Conservation (phyloP, 92 coral and sea anemone species). For the Epizoanthus illoricatus region DNA sequence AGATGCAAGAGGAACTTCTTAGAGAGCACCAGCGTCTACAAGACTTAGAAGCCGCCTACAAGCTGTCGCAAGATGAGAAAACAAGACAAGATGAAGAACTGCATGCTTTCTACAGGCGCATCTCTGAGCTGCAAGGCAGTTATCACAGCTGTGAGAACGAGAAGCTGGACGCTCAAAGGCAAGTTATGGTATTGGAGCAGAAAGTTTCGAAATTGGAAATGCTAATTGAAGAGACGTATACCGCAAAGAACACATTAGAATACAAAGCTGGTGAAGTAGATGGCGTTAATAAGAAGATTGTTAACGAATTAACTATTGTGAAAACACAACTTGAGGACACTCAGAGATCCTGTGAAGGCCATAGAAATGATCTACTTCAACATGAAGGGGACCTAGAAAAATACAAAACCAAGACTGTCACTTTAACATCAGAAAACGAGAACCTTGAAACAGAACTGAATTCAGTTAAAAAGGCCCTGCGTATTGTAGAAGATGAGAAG, state of each 20-base stretch:
- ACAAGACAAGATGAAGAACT: slow-evolving; percentile 82
- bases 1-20: slow-evolving; percentile 82
- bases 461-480: slow-evolving; percentile 51
- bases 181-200: slow-evolving; percentile 81
- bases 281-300: slow-evolving; percentile 61
- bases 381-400: slow-evolving; percentile 67
- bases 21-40: slow-evolving; percentile 75
- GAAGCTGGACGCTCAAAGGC: slow-evolving; percentile 82
- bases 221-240: slow-evolving; percentile 70
- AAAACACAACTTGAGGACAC: slow-evolving; percentile 81
- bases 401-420: slow-evolving; percentile 58
- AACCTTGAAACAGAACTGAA: slow-evolving; percentile 61
- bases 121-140: slow-evolving; percentile 84
- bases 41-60: slow-evolving; percentile 83
- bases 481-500: slow-evolving; percentile 69
- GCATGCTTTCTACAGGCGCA: slow-evolving; percentile 80
- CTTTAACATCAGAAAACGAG: slow-evolving; percentile 68
- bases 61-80: slow-evolving; percentile 76
- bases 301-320: slow-evolving; percentile 70
- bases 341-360: slow-evolving; percentile 58
- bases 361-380: slow-evolving; percentile 42
- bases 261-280: slow-evolving; percentile 72
- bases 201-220: slow-evolving; percentile 66
- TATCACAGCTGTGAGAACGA: slow-evolving; percentile 87
- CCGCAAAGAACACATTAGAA: slow-evolving; percentile 64